phyloP scores from a whole-genome alignment of 2,888 invertebrate species.

The Mythimna loreyi region DNA sequence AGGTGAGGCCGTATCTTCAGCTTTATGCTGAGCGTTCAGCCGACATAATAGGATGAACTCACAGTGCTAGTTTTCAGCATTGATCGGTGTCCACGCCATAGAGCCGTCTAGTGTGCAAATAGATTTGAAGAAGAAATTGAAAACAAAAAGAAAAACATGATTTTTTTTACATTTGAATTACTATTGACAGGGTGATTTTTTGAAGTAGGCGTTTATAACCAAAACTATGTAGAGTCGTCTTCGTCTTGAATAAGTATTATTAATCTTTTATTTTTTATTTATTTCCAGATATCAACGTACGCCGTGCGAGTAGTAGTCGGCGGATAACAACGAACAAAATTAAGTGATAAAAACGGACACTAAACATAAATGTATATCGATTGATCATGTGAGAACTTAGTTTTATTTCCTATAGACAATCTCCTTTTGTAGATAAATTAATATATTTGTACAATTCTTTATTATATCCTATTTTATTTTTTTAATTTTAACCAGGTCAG shows the following conservation, averaged over 20 bases:
- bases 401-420: constrained; percentile 75
- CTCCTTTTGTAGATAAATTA: constrained; percentile 81
- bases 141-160: no score
- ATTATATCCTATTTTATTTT: constrained; percentile 57
- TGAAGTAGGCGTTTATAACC: no score
- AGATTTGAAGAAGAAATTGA: no score
- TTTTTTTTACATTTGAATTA: no score
- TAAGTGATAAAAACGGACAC: constrained; percentile 85
- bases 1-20: no score
- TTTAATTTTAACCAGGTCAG: constrained; percentile 76
- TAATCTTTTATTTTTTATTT: constrained; percentile 41
- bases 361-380: constrained; percentile 66
- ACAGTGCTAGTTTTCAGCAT: no score
- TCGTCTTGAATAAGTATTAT: no score
- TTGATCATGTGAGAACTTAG: constrained; percentile 78
- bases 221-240: no score
- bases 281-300: constrained; percentile 87
- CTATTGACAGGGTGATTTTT: not conserved
- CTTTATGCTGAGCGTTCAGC: no score
- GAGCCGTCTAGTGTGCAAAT: no score
- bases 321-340: constrained; percentile 85
- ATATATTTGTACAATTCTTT: constrained; percentile 80
- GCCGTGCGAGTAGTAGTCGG: constrained; percentile 88
- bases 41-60: no score
- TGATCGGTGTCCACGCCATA: no score